phyloP scores from a whole-genome alignment of 2,113 vertebrate species.

The Butorides virescens region DNA sequence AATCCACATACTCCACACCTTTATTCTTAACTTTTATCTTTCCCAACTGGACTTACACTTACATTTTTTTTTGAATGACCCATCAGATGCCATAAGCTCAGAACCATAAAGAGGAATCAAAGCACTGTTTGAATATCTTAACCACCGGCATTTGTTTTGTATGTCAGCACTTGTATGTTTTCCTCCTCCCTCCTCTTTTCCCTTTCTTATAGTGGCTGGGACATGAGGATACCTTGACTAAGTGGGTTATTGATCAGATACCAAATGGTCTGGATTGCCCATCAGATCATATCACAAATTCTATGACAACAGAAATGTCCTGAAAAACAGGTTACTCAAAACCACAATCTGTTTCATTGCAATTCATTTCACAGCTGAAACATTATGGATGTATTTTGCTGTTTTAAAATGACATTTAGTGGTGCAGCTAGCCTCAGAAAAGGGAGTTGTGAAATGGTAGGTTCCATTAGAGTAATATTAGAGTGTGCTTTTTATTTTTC shows the following conservation, averaged over 20 bases:
- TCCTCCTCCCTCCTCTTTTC: not conserved
- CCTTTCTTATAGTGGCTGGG: not conserved
- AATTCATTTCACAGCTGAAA: not conserved
- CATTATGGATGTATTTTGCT: not conserved
- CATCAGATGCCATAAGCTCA: not conserved
- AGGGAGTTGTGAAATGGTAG: not conserved
- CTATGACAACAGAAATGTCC: not conserved
- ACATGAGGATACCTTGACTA: not conserved
- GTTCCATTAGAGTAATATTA: not conserved
- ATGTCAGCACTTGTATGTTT: not conserved
- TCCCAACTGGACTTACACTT: not conserved
- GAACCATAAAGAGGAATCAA: not conserved
- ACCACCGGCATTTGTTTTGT: not conserved
- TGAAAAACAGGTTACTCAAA: conserved; percentile 13
- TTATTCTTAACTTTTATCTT: not conserved
- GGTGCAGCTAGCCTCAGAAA: not conserved
- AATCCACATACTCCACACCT: not conserved
- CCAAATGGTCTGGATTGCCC: not conserved
- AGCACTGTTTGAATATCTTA: not conserved
- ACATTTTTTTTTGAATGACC: not conserved
- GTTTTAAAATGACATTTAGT: not conserved
- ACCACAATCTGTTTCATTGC: not conserved
- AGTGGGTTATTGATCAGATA: not conserved
- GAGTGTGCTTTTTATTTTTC: not conserved
- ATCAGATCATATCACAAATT: not conserved